phyloP scores from a whole-genome alignment of 1,140 invertebrate species.

The Alviniconcha marisindica region DNA sequence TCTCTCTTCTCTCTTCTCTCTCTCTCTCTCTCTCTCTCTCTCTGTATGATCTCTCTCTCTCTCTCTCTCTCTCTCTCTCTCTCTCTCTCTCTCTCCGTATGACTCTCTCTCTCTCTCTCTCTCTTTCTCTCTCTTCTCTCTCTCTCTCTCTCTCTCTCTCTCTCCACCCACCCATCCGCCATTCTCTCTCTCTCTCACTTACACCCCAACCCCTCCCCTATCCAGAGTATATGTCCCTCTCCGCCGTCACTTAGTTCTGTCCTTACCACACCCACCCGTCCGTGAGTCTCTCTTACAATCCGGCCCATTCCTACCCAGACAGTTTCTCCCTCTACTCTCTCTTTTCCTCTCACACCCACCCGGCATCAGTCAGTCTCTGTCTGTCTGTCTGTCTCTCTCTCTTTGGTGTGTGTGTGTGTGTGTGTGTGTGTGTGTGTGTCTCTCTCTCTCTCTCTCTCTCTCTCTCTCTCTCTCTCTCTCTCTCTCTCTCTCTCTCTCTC shows the following conservation, averaged over 20 bases:
- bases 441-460: slow-evolving; percentile 33
- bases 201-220: neutral
- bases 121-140: slow-evolving; percentile 1
- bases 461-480: slow-evolving; percentile 22
- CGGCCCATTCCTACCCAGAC: too few species aligned
- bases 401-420: slow-evolving; percentile 11
- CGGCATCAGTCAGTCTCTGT: neutral
- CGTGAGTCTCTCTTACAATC: neutral
- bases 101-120: neutral
- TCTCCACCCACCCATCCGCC: neutral
- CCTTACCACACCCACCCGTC: neutral
- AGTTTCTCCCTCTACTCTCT: neutral
- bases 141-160: neutral
- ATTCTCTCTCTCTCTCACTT: neutral
- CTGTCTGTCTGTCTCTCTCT: neutral
- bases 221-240: neutral
- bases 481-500: neutral
- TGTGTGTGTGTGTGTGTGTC: slow-evolving; percentile 19
- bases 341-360: neutral
- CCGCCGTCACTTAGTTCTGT: neutral
- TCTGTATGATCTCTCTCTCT: neutral
- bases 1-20: neutral
- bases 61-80: slow-evolving; percentile 5
- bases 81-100: neutral
- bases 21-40: slow-evolving; percentile 6